These are phyloP conservation scores for Centropus unirufus DNA, from an alignment of 2,113 vertebrate species.

Conservation along the genomic window DNA sequence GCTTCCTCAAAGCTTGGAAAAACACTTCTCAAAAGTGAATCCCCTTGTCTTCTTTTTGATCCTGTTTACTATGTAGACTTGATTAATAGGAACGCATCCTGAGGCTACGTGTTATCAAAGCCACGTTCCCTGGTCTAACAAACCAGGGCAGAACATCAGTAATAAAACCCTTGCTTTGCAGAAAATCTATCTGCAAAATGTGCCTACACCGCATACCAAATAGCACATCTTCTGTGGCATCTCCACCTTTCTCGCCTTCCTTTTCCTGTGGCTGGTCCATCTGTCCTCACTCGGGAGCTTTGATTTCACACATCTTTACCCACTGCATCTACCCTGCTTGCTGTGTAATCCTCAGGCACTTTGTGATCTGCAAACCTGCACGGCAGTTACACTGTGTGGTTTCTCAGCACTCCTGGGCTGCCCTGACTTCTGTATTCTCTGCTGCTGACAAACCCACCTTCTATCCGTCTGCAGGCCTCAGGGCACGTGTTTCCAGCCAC, in stretches of 20 bases:
- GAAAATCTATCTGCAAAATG: constrained; percentile 17
- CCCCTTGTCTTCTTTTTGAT: not conserved
- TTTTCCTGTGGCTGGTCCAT: constrained; percentile 30
- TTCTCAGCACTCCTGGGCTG: not conserved
- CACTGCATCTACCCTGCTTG: not conserved
- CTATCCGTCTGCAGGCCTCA: not conserved
- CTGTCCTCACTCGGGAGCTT: constrained; percentile 50
- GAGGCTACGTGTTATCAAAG: not conserved
- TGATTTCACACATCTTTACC: constrained; percentile 58
- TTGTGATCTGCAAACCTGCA: not conserved
- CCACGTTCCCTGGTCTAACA: not conserved
- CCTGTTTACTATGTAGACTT: not conserved
- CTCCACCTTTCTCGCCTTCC: constrained; percentile 15
- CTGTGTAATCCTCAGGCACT: not conserved
- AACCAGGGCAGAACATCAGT: constrained; percentile 15
- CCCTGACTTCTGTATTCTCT: constrained; percentile 3
- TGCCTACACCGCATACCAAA: not conserved
- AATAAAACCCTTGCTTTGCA: constrained; percentile 27
- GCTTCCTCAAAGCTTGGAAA: constrained; percentile 15
- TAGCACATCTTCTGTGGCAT: not conserved
- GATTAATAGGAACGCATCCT: not conserved
- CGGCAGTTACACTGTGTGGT: not conserved
- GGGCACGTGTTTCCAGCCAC: not conserved
- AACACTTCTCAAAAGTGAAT: constrained; percentile 33
- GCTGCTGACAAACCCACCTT: constrained; percentile 14